These are phyloP conservation scores for Passer montanus DNA, from an alignment of 2,113 vertebrate genomes.

Conservation along the genomic window DNA sequence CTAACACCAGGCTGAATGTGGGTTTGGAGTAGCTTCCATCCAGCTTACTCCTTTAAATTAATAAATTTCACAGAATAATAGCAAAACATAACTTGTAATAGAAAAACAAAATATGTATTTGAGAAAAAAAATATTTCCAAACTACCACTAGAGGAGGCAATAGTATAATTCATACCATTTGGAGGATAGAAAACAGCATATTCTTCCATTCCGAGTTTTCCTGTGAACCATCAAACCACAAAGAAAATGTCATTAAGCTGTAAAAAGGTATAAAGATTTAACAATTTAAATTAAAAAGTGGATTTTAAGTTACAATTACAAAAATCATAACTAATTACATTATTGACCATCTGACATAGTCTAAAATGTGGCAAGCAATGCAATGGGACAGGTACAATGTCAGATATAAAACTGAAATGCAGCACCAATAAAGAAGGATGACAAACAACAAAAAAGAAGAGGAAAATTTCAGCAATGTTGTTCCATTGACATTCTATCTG, in stretches of 20 bases:
- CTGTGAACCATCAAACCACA: slow-evolving; percentile 65
- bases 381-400: neutral
- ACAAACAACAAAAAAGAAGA: neutral
- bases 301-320: neutral
- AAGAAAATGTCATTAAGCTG: neutral
- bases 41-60: neutral
- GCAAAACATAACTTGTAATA: neutral
- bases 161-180: slow-evolving; percentile 84
- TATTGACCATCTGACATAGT: neutral
- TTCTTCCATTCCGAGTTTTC: slow-evolving; percentile 86
- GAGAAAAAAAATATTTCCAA: neutral
- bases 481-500: neutral
- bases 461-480: neutral
- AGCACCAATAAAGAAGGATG: neutral
- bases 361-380: neutral
- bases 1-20: neutral
- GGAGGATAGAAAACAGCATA: slow-evolving; percentile 94
- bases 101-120: neutral
- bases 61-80: neutral
- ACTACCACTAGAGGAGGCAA: slow-evolving; percentile 75
- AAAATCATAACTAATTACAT: neutral
- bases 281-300: neutral
- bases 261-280: neutral
- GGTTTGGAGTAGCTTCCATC: neutral
- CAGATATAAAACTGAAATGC: neutral